These are phyloP conservation scores for Tenebrio molitor DNA, from an alignment of 1,140 invertebrate genomes.

Conservation along the genomic window DNA sequence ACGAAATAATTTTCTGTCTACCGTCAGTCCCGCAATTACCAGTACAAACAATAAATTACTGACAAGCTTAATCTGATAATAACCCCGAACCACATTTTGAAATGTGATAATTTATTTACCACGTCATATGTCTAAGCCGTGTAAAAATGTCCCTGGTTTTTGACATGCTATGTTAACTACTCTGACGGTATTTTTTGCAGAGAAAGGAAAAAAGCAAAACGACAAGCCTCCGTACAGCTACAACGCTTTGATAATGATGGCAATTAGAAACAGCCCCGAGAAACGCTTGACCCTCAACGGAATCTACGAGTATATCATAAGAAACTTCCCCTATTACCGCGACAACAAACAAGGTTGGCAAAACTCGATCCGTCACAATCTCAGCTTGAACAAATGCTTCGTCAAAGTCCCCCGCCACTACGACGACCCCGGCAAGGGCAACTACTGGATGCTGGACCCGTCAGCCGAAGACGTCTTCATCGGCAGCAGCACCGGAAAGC, in stretches of 20 bases:
- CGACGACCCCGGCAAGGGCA: constrained; percentile 95
- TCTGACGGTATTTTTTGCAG: constrained; percentile 40
- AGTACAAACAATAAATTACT: too few species aligned
- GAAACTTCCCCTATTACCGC: constrained; percentile 97
- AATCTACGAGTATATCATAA: constrained; percentile 99
- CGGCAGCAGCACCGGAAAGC: constrained; percentile 95
- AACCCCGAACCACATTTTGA: too few species aligned
- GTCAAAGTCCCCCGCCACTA: constrained; percentile 96
- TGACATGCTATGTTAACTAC: too few species aligned
- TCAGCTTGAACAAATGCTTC: constrained; percentile 98
- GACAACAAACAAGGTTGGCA: constrained; percentile 99
- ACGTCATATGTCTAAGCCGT: too few species aligned
- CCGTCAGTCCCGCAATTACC: too few species aligned
- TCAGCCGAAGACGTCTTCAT: constrained; percentile 98
- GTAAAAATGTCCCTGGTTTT: too few species aligned
- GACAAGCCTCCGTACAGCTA: constrained; percentile 98
- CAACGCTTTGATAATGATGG: constrained; percentile 99
- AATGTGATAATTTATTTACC: too few species aligned
- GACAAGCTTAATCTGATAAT: too few species aligned
- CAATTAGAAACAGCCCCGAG: constrained; percentile 92
- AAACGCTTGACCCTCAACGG: constrained; percentile 97
- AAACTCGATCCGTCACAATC: constrained; percentile 97
- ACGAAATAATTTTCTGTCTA: too few species aligned
- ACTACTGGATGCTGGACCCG: constrained; percentile 97
- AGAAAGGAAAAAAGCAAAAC: constrained; percentile 72